phyloP scores from a whole-genome alignment of 1,140 invertebrate species.

The Littorina saxatilis region DNA sequence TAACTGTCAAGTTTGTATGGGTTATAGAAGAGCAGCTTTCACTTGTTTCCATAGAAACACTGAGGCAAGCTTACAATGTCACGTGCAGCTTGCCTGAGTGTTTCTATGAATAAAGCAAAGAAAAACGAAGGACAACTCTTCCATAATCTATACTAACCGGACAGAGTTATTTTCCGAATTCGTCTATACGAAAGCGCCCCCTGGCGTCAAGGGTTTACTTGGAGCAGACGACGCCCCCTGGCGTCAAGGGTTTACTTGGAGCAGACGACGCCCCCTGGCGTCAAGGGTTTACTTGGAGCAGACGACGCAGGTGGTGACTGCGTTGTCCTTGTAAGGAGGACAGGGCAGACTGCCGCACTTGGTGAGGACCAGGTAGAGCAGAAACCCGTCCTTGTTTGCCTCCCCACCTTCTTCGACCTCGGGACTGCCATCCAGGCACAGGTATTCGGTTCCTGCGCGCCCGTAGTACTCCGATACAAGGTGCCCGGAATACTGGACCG shows the following conservation, averaged over 20 bases:
- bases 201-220: background rate
- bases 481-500: constrained; percentile 40
- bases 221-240: no score
- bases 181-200: no score
- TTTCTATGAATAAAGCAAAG: no score
- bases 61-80: no score
- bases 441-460: constrained; percentile 34
- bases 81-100: no score
- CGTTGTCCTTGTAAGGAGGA: constrained; percentile 21
- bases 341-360: constrained; percentile 47
- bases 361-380: constrained; percentile 49
- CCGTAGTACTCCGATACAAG: constrained; percentile 41
- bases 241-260: background rate
- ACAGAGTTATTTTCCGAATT: no score
- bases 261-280: constrained; percentile 53
- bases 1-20: no score
- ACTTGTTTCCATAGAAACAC: no score
- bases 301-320: constrained; percentile 55
- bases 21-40: no score
- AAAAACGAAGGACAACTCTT: no score
- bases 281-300: constrained; percentile 47
- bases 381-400: constrained; percentile 34
- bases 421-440: constrained; percentile 50
- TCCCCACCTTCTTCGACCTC: constrained; percentile 33
- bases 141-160: no score